Evolutionary conservation across 2,888 invertebrate species (phyloP), one percentile per base, ranked within the genome.

Genomic region (Cephus nigrinus): DNA sequence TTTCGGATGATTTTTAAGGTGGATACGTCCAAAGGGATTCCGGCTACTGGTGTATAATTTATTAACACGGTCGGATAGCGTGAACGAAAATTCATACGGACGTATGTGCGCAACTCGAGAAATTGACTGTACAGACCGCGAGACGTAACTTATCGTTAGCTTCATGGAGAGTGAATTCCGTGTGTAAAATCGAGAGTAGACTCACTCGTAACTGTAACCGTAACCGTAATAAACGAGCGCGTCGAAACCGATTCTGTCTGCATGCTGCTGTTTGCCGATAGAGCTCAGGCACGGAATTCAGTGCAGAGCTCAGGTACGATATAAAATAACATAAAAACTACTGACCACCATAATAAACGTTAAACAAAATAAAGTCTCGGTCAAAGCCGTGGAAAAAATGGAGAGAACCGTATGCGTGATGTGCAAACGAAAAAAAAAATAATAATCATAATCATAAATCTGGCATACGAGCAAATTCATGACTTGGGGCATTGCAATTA

Each of bases 141-240:
- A 55, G 55, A 77, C 75, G 73, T 68, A 76, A 32, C 55, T 15
- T 74, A 77, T 77, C 82, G 79, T 80, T 81, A 78, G 80, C 84
- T 80, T 82, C 78, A 79, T 81, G 80, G 84, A 86, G 85, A 88
- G 86, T 84, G 85, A 88, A 87, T 88, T 85, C 84, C 80, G 80
- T 55, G 76, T 81, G 84, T 82, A 88, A 88, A 88, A 88, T 86
- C 86, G 86, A 88, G 85, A 88, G 88, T 88, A 75, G 73, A 75
- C 69, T 34, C 33, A 32, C 77, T 75, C 83, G 78, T 83, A 81
- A 84, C 81, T 79, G 83, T 84, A 86, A 80, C 80, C 83, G 77
- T 84, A 82, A 79, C 76, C 73, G 75, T 73, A 69, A 78, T 78
- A 78, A 78, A 78, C 78, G 73, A 40, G 33, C 73, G 34, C 69